phyloP scores from a whole-genome alignment of 2,113 vertebrate species.

The Strix aluco region DNA sequence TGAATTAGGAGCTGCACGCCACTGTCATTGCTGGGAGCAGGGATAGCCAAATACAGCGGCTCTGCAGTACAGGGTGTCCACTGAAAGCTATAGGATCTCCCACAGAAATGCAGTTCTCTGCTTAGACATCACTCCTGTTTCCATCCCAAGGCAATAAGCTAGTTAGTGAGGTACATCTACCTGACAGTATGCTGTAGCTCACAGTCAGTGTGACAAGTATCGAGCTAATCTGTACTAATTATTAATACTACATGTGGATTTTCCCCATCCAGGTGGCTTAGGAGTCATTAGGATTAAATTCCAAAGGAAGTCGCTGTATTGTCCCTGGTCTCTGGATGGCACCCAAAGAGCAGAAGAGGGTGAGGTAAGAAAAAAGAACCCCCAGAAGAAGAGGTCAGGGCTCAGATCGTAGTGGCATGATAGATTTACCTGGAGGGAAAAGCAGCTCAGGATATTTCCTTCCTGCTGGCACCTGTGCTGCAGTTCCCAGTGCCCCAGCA shows the following conservation, averaged over 20 bases:
- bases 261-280: background rate
- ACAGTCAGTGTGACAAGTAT: background rate
- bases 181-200: rapidly evolving
- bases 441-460: background rate
- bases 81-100: background rate
- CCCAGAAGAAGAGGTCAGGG: background rate
- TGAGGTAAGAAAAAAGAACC: background rate
- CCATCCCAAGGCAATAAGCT: background rate
- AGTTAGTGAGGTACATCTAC: background rate
- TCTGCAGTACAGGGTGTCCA: background rate
- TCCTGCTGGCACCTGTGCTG: background rate
- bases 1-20: background rate
- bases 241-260: background rate
- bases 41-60: rapidly evolving
- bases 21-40: background rate
- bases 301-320: background rate
- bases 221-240: background rate
- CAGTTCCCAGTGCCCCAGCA: background rate
- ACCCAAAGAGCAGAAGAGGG: background rate
- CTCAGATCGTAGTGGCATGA: background rate
- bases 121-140: background rate
- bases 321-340: background rate
- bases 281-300: background rate
- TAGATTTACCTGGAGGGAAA: background rate
- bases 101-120: background rate